A percentile compares a stretch with the other conserved stretches of the same genome.
phyloP scores from a whole-genome alignment of 64 coral and sea anemone genomes.

The Montipora sp. region DNA sequence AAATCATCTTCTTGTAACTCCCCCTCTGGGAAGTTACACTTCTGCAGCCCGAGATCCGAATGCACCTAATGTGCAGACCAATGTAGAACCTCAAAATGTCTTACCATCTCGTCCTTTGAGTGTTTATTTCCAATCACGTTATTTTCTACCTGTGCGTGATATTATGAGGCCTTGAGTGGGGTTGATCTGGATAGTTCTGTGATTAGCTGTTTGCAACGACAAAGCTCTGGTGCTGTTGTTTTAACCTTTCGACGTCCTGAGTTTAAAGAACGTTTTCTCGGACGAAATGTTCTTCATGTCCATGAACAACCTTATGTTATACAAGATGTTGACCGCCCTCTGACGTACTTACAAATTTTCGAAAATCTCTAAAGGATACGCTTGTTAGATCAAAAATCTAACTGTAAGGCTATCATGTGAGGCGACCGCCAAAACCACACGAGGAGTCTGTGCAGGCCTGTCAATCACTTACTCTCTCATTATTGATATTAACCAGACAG shows the following conservation, averaged over 20 bases:
- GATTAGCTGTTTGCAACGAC: not conserved
- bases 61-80: not conserved
- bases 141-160: no score
- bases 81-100: not conserved
- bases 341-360: not conserved
- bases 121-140: not conserved
- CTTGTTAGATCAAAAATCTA: no score
- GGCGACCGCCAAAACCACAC: no score
- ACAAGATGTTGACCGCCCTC: not conserved
- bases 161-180: not conserved
- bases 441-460: no score
- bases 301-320: no score
- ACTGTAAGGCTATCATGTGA: no score
- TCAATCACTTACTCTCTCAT: not conserved
- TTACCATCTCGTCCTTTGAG: not conserved
- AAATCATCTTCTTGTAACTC: no score
- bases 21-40: no score
- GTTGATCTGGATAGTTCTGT: not conserved
- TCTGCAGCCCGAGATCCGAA: not conserved
- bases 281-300: no score
- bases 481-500: slow-evolving; percentile 9
- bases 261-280: no score
- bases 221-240: no score
- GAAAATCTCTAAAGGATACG: not conserved
- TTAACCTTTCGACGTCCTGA: no score